Evolutionary conservation across 2,888 invertebrate species (phyloP).

Genomic region (Malachius bipustulatus): DNA sequence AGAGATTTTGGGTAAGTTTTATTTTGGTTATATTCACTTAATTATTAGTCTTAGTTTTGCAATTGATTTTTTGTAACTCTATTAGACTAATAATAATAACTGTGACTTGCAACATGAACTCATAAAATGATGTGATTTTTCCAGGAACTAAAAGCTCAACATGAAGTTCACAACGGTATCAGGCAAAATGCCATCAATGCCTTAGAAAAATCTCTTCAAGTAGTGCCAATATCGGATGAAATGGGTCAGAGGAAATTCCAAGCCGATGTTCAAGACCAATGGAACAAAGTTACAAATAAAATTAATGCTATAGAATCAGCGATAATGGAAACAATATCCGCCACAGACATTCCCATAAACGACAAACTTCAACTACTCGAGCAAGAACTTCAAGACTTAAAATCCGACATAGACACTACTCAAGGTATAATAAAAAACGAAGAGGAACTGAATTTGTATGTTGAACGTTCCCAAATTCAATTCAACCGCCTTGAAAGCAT

Average conservation of each 20-base stretch:
- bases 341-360: constrained; percentile 59
- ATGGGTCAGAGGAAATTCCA: constrained; percentile 69
- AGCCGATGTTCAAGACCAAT: constrained; percentile 64
- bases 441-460: constrained; percentile 69
- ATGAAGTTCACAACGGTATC: constrained; percentile 69
- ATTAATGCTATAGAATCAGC: constrained; percentile 55
- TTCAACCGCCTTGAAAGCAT: constrained; percentile 63
- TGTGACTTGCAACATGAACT: not conserved
- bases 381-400: constrained; percentile 63
- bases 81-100: not conserved
- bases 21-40: no score
- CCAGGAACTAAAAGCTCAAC: constrained; percentile 72
- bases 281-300: constrained; percentile 52
- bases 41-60: not conserved
- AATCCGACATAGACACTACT: constrained; percentile 54
- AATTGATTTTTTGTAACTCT: not conserved
- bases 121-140: constrained; percentile 12
- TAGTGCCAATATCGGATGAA: constrained; percentile 74
- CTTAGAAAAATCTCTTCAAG: constrained; percentile 65
- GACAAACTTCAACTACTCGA: constrained; percentile 66
- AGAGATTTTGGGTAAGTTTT: constrained; percentile 65
- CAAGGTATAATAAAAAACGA: constrained; percentile 72
- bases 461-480: constrained; percentile 68
- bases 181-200: constrained; percentile 59
- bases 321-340: constrained; percentile 58